Evolutionary conservation across 2,888 invertebrate genomes (phyloP).

Genomic region (Dryocosmus kuriphilus): DNA sequence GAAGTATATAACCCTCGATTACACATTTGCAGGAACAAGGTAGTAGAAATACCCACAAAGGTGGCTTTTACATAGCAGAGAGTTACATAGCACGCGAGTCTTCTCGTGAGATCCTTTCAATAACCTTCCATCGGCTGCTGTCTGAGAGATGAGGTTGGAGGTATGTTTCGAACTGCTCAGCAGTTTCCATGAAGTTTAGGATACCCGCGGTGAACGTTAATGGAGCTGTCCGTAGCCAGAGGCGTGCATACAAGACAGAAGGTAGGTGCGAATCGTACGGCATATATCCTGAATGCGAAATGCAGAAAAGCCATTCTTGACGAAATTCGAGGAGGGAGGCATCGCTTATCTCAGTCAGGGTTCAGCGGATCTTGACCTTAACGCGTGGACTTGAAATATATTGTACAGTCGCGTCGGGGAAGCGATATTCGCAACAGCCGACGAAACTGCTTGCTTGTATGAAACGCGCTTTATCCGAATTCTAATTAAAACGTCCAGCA

Average conservation of each 20-base stretch:
- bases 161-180: constrained; percentile 18
- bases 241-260: constrained; percentile 38
- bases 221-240: constrained; percentile 66
- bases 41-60: constrained; percentile 31
- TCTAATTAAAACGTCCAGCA: constrained; percentile 38
- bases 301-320: constrained; percentile 18
- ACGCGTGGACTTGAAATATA: constrained; percentile 36
- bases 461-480: constrained; percentile 31
- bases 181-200: constrained; percentile 56
- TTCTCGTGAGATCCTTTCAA: constrained; percentile 39
- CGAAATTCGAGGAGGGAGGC: constrained; percentile 35
- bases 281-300: constrained; percentile 22
- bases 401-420: neutral
- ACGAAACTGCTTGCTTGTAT: constrained; percentile 16
- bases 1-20: constrained; percentile 25
- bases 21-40: constrained; percentile 10
- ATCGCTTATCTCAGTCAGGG: constrained; percentile 35
- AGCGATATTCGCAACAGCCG: constrained; percentile 3
- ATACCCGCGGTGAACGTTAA: constrained; percentile 69
- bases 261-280: constrained; percentile 27
- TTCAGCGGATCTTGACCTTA: constrained; percentile 38
- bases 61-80: neutral
- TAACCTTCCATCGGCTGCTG: constrained; percentile 38
- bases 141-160: constrained; percentile 8
- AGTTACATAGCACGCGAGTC: constrained; percentile 37